These are phyloP conservation scores for Corythornis cristatus DNA, from an alignment of 2,113 vertebrate genomes.

Conservation along the genomic window DNA sequence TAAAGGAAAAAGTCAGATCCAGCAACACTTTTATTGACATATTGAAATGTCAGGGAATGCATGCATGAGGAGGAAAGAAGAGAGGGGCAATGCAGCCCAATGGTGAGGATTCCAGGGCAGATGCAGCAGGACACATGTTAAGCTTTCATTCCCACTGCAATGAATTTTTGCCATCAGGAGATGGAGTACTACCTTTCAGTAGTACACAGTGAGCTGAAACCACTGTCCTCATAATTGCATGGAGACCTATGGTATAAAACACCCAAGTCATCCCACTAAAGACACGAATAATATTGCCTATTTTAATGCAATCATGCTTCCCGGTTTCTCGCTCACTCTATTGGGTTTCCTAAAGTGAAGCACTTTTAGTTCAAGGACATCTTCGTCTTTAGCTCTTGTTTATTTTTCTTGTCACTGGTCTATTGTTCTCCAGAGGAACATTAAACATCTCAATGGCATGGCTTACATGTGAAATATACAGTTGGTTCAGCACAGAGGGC, in stretches of 20 bases:
- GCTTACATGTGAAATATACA: conserved; percentile 54
- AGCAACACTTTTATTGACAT: neutral
- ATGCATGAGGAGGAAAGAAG: neutral
- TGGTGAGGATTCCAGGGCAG: neutral
- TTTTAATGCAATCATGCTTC: conserved; percentile 48
- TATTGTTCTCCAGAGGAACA: conserved; percentile 60
- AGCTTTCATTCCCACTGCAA: neutral
- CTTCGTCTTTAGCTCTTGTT: conserved; percentile 68
- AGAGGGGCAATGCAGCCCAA: neutral
- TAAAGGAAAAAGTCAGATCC: neutral
- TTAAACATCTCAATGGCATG: conserved; percentile 59
- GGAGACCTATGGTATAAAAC: neutral
- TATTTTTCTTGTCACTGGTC: conserved; percentile 72
- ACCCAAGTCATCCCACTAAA: neutral
- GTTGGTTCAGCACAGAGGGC: conserved; percentile 51
- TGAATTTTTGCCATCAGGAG: neutral
- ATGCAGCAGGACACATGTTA: neutral
- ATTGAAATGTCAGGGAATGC: neutral
- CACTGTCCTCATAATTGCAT: neutral
- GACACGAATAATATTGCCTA: conserved; percentile 30
- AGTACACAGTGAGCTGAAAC: neutral
- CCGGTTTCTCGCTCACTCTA: conserved; percentile 38
- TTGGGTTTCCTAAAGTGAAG: conserved; percentile 53
- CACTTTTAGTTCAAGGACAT: conserved; percentile 66
- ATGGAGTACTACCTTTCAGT: neutral